Percentiles rank a stretch among this genome's conserved stretches.
Evolutionary conservation across 53 echinoderm and acorn worm genomes (phyloP).

Genomic region (Antedon mediterranea): DNA sequence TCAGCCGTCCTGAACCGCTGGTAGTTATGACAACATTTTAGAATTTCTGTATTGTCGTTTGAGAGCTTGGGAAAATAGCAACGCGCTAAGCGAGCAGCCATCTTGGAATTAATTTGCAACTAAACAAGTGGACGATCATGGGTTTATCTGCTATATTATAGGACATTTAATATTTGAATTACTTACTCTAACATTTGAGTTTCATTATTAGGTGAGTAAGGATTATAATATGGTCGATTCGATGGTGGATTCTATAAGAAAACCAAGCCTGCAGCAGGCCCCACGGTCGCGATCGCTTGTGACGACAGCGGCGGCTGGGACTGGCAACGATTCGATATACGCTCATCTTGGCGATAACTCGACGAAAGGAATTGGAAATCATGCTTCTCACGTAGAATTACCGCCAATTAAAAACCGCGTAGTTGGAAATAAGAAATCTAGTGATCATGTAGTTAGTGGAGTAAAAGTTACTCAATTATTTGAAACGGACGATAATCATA

Average conservation of each 20-base stretch:
- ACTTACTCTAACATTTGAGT: background rate
- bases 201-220: background rate
- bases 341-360: slow-evolving; percentile 62
- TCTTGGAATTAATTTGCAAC: background rate
- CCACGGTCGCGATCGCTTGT: slow-evolving; percentile 84
- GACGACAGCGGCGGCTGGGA: slow-evolving; percentile 47
- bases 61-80: slow-evolving; percentile 9
- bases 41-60: slow-evolving; percentile 53
- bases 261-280: slow-evolving; percentile 85
- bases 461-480: slow-evolving; percentile 91
- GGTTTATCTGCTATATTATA: background rate
- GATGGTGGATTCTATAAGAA: slow-evolving; percentile 90
- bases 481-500: slow-evolving; percentile 96
- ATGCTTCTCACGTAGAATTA: slow-evolving; percentile 77
- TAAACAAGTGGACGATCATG: background rate
- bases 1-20: slow-evolving; percentile 64
- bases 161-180: background rate
- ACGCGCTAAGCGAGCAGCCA: slow-evolving; percentile 1
- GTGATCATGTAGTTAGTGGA: slow-evolving; percentile 65
- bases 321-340: slow-evolving; percentile 19
- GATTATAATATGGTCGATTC: slow-evolving; percentile 57
- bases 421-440: slow-evolving; percentile 62
- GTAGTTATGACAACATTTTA: slow-evolving; percentile 27
- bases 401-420: slow-evolving; percentile 94
- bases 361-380: slow-evolving; percentile 45